Evolutionary conservation across 2,888 invertebrate species (phyloP).

Genomic region (Cryptosula pallasiana): DNA sequence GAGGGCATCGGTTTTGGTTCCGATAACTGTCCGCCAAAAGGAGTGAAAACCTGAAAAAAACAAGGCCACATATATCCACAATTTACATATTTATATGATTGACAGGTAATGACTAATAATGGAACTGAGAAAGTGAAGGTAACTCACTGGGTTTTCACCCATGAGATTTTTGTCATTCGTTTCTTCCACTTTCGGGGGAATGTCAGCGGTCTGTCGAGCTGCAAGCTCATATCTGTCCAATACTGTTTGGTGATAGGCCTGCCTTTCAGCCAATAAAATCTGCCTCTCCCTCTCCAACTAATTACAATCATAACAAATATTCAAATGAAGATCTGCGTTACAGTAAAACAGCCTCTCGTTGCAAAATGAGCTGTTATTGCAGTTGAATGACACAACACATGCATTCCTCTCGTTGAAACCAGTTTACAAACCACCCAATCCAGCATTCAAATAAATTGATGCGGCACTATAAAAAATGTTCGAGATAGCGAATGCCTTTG

Average conservation of each 20-base stretch:
- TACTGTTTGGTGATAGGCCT: conserved; percentile 11
- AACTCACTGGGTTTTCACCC: neutral
- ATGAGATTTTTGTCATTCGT: neutral
- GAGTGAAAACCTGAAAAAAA: neutral
- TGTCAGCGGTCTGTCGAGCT: neutral
- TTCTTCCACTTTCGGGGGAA: neutral
- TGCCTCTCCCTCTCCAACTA: conserved; percentile 18
- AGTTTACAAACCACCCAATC: too few relatives aligned
- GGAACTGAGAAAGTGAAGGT: too few relatives aligned
- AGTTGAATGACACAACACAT: too few relatives aligned
- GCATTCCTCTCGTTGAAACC: too few relatives aligned
- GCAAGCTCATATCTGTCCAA: neutral
- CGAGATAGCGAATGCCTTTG: too few relatives aligned
- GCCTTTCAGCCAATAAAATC: conserved; percentile 3
- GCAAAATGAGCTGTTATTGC: too few relatives aligned
- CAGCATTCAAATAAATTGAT: too few relatives aligned
- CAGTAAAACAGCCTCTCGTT: too few relatives aligned
- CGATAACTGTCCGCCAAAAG: neutral
- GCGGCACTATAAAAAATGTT: too few relatives aligned
- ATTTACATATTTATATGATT: neutral
- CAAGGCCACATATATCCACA: neutral
- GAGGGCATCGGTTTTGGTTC: neutral
- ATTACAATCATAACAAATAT: too few relatives aligned
- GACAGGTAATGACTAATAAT: too few relatives aligned
- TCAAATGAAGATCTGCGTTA: too few relatives aligned